Percentiles rank a stretch among this genome's conserved stretches.
phyloP scores from a whole-genome alignment of 2,797 vertebrate genomes.

The Hoplostethus mediterraneus region DNA sequence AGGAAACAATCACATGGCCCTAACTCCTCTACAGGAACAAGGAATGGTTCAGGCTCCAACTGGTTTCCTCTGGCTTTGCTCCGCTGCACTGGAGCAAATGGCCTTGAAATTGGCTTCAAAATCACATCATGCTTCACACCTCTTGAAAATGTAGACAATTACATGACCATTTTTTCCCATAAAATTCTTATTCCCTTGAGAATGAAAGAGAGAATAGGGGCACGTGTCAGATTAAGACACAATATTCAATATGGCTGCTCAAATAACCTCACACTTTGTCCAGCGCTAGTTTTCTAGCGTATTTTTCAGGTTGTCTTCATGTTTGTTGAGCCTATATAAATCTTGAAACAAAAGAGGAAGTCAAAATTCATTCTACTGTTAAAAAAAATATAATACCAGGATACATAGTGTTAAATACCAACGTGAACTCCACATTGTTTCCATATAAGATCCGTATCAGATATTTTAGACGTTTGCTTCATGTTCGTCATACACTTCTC shows the following conservation, averaged over 20 bases:
- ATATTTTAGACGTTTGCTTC: background rate
- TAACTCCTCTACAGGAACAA: background rate
- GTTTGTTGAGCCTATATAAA: background rate
- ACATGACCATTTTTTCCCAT: background rate
- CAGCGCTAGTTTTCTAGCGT: background rate
- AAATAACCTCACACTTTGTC: background rate
- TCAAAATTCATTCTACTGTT: background rate
- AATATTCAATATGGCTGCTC: background rate
- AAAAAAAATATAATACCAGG: background rate
- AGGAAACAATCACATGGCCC: background rate
- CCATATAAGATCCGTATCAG: background rate
- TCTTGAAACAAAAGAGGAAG: background rate
- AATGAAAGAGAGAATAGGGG: background rate
- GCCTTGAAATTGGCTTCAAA: constrained; percentile 19
- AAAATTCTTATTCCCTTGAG: background rate
- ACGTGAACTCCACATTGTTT: background rate
- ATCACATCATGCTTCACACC: constrained; percentile 1
- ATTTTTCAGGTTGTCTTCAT: background rate
- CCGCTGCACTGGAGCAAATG: background rate
- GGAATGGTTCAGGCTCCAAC: background rate
- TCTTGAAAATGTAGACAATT: background rate
- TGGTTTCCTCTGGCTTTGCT: constrained; percentile 10
- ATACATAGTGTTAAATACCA: background rate
- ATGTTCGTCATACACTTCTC: background rate
- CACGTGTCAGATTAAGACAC: background rate